Percentiles rank a stretch among this genome's conserved stretches.
phyloP scores from a whole-genome alignment of 1,140 invertebrate genomes.

The Danaus melanippus region DNA sequence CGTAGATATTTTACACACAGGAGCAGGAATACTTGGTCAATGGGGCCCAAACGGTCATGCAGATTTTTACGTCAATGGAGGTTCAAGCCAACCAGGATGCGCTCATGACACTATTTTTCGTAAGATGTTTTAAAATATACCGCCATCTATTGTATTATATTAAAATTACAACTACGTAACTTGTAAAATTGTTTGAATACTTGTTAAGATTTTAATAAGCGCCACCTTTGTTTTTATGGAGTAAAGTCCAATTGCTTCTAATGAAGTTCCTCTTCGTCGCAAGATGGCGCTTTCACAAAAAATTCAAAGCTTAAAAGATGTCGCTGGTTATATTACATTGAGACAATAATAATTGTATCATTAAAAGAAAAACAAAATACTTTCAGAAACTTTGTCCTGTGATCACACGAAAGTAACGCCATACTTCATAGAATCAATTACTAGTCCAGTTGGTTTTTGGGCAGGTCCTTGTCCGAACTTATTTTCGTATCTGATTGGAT shows the following conservation, averaged over 20 bases:
- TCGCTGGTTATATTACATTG: too few relatives aligned
- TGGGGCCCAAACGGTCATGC: conserved; percentile 90
- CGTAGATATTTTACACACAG: conserved; percentile 91
- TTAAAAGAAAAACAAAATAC: conserved; percentile 6
- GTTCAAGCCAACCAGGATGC: conserved; percentile 89
- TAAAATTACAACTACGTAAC: too few relatives aligned
- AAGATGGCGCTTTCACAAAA: too few relatives aligned
- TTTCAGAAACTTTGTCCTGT: conserved; percentile 85
- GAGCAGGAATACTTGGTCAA: conserved; percentile 86
- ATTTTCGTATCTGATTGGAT: conserved; percentile 85
- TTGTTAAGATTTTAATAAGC: too few relatives aligned
- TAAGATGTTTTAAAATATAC: conserved; percentile 59
- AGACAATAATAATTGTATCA: too few relatives aligned
- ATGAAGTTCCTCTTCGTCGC: too few relatives aligned
- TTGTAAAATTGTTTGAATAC: too few relatives aligned
- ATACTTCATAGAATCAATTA: conserved; percentile 90
- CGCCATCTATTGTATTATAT: too few relatives aligned
- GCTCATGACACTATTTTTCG: conserved; percentile 84
- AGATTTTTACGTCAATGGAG: conserved; percentile 93
- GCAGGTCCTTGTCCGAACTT: conserved; percentile 85
- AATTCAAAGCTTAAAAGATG: too few relatives aligned
- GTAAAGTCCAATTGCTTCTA: too few relatives aligned
- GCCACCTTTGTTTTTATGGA: too few relatives aligned
- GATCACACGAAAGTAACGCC: conserved; percentile 91
- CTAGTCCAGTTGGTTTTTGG: conserved; percentile 83